Conservation (phyloP, 2,888 invertebrate genomes). For the Spialia ferax region DNA sequence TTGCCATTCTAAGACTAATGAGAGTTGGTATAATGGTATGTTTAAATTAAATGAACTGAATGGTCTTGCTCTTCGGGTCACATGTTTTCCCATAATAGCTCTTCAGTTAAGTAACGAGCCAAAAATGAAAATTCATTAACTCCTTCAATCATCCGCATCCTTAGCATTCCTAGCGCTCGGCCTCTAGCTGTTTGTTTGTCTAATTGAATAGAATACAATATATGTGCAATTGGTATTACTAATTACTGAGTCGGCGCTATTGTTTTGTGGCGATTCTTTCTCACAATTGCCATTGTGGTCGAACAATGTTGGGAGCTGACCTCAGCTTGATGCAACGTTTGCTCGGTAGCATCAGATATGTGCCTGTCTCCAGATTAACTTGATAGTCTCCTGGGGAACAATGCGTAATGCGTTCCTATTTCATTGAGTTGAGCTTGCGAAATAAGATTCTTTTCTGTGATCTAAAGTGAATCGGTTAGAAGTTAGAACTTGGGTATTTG, state of each 20-base stretch:
- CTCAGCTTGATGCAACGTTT: conserved; percentile 70
- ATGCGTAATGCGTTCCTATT: conserved; percentile 36
- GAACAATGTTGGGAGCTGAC: conserved; percentile 84
- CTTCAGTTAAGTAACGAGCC: not conserved
- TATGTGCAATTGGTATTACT: conserved; percentile 80
- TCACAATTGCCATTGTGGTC: conserved; percentile 83
- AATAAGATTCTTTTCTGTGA: conserved; percentile 30
- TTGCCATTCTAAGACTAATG: too few species aligned
- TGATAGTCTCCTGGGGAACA: conserved; percentile 35
- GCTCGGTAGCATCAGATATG: conserved; percentile 39
- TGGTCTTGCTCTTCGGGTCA: not conserved
- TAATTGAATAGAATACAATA: conserved; percentile 57
- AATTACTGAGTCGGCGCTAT: conserved; percentile 78
- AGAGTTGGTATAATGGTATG: too few species aligned
- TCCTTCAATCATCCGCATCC: not conserved
- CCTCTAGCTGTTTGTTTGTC: conserved; percentile 56
- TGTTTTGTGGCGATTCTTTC: conserved; percentile 76
- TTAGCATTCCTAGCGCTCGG: conserved; percentile 19
- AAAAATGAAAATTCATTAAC: conserved; percentile 11
- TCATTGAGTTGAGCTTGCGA: conserved; percentile 17
- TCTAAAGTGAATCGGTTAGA: conserved; percentile 3
- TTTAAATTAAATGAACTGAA: not conserved
- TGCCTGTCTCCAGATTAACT: conserved; percentile 39
- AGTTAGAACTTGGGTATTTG: not conserved
- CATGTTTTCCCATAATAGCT: not conserved